Conservation (phyloP, 2,113 vertebrate genomes). For the Cyanoderma ruficeps region DNA sequence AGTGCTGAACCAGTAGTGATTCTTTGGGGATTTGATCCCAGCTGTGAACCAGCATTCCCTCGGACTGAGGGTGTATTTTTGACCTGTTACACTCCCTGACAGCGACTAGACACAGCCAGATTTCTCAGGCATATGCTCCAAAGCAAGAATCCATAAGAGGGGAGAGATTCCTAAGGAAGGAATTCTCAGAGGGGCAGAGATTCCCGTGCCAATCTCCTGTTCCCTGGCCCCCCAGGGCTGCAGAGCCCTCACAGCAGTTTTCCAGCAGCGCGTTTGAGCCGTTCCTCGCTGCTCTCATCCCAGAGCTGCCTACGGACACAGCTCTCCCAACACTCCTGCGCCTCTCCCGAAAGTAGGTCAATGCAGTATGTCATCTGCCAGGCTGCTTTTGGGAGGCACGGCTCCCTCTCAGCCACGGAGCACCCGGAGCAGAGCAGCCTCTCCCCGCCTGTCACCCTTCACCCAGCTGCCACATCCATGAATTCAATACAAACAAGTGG, state of each 20-base stretch:
- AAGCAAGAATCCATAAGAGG: background rate
- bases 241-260: background rate
- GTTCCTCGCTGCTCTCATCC: background rate
- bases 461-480: background rate
- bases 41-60: background rate
- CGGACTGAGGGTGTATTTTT: fast-evolving
- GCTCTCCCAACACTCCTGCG: background rate
- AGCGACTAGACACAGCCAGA: fast-evolving
- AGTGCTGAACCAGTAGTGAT: fast-evolving
- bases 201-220: fast-evolving
- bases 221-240: background rate
- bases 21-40: background rate
- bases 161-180: background rate
- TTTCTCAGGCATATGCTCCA: background rate
- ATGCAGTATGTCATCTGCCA: background rate
- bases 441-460: background rate
- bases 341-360: constrained; percentile 47
- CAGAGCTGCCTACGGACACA: background rate
- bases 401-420: background rate
- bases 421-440: background rate
- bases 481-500: background rate
- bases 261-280: fast-evolving
- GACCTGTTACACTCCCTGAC: fast-evolving
- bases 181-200: background rate
- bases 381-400: background rate